phyloP scores from a whole-genome alignment of 2,888 invertebrate genomes.

The Perdita meconis region DNA sequence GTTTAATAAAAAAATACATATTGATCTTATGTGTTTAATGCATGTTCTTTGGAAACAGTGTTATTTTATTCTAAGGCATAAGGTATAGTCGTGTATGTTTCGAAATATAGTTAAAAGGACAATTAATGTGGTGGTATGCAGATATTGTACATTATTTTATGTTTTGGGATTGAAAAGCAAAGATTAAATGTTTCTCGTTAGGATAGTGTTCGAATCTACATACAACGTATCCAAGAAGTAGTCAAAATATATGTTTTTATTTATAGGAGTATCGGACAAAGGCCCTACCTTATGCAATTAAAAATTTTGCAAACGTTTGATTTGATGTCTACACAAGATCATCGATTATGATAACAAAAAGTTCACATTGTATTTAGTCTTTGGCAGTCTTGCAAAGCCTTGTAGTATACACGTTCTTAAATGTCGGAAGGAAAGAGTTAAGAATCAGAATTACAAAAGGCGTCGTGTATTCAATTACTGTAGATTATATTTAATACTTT shows the following conservation, averaged over 20 bases:
- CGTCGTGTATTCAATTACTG: constrained; percentile 17
- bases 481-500: constrained; percentile 51
- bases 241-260: background rate
- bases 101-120: background rate
- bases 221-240: background rate
- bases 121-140: constrained; percentile 5
- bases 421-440: constrained; percentile 69
- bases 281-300: constrained; percentile 60
- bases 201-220: background rate
- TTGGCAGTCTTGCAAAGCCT: constrained; percentile 45
- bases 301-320: constrained; percentile 41
- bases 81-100: constrained; percentile 56
- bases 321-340: constrained; percentile 51
- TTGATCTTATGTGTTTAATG: constrained; percentile 53
- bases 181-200: background rate
- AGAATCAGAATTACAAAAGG: constrained; percentile 49
- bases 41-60: constrained; percentile 58
- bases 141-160: background rate
- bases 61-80: constrained; percentile 57
- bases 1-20: constrained; percentile 51
- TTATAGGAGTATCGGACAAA: constrained; percentile 17
- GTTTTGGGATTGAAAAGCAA: background rate
- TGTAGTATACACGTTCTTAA: constrained; percentile 42
- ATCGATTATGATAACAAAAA: constrained; percentile 40
- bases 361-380: constrained; percentile 44